A percentile compares a stretch with the other conserved stretches of the same genome.
Conservation (phyloP, 2,797 vertebrate genomes). For the Crypturellus tataupa region DNA sequence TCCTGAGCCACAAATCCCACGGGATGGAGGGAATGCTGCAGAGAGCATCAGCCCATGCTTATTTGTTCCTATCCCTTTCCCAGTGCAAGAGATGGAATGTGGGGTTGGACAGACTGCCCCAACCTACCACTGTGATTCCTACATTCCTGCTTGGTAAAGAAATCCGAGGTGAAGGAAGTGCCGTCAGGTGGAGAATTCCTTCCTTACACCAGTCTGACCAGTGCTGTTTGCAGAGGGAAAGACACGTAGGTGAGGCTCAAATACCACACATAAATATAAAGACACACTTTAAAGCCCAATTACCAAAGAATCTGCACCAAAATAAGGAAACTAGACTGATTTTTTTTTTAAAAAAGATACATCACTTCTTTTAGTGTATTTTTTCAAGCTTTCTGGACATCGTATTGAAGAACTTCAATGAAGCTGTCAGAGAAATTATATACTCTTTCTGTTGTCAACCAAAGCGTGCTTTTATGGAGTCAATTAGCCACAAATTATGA, state of each 20-base stretch:
- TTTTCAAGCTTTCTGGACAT: constrained; percentile 54
- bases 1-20: too few relatives aligned
- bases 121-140: too few relatives aligned
- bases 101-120: neutral
- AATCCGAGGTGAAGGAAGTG: neutral
- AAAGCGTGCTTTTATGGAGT: constrained; percentile 60
- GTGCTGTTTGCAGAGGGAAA: neutral
- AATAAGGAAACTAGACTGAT: constrained; percentile 7
- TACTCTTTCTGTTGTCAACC: constrained; percentile 32
- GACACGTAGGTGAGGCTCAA: rapidly evolving
- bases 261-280: neutral
- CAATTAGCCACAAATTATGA: constrained; percentile 62
- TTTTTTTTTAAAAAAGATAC: neutral
- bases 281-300: neutral
- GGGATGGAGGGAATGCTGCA: too few relatives aligned
- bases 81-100: neutral
- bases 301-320: neutral
- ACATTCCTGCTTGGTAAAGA: neutral
- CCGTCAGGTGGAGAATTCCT: neutral
- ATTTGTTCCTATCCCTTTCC: neutral
- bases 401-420: constrained; percentile 27
- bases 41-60: neutral
- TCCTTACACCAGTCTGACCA: neutral
- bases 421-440: constrained; percentile 55
- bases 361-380: neutral